Percentiles rank a stretch among this genome's conserved stretches.
phyloP scores from a whole-genome alignment of 2,797 vertebrate genomes.

The Enteromius radiatus region DNA sequence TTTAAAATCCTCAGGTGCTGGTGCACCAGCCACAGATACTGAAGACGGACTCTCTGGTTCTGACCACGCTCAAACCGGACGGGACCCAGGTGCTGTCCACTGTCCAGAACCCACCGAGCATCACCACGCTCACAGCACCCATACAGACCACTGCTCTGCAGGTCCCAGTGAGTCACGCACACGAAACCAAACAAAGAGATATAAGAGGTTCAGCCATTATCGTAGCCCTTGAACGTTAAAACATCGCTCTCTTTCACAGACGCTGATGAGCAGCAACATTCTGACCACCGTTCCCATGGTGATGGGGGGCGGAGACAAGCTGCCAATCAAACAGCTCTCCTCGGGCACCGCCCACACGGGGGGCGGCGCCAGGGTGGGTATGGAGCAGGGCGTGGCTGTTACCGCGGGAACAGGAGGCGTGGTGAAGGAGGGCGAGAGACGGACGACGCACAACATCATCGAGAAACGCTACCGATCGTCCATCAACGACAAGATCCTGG shows the following conservation, averaged over 20 bases:
- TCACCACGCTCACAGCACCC: constrained; percentile 88
- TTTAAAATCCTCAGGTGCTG: constrained; percentile 80
- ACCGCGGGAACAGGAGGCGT: constrained; percentile 71
- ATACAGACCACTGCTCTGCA: constrained; percentile 93
- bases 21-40: constrained; percentile 97
- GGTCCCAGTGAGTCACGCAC: constrained; percentile 77
- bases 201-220: too few relatives aligned
- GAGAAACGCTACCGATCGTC: constrained; percentile 97
- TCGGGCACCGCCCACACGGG: constrained; percentile 61
- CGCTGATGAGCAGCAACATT: constrained; percentile 92
- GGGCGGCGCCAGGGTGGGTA: constrained; percentile 24
- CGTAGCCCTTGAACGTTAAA: too few relatives aligned
- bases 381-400: constrained; percentile 66
- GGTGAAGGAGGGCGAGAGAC: constrained; percentile 92
- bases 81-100: constrained; percentile 91
- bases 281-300: constrained; percentile 93
- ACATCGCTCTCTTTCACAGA: constrained; percentile 73
- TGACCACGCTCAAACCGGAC: constrained; percentile 93
- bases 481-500: constrained; percentile 97
- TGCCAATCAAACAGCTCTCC: constrained; percentile 96
- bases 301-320: constrained; percentile 92
- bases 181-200: too few relatives aligned
- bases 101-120: constrained; percentile 89
- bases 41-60: constrained; percentile 94
- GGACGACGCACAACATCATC: constrained; percentile 97